Evolutionary conservation across 1,140 invertebrate genomes (phyloP), one percentile per base, ranked within the genome.

Genomic region (Caenorhabditis latens): DNA sequence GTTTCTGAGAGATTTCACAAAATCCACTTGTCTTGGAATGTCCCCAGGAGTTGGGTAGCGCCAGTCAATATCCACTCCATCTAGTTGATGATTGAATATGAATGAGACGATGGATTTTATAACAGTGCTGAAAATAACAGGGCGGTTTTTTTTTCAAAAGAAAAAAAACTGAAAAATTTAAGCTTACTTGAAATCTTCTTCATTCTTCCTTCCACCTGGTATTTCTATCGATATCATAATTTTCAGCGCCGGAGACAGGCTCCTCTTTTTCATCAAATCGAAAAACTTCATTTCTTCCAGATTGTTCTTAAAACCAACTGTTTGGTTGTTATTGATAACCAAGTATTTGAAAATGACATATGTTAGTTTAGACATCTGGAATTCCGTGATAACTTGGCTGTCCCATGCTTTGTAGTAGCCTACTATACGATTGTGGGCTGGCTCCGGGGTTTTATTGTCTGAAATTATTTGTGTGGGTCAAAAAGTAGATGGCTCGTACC

Each of bases 271-370:
- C n/a, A n/a, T 58, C 57, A 58, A n/a, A 58, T 58, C 57, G 16
- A 58, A 2, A n/a, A 58, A 58, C n/a, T 58, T 58, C 57, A n/a
- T n/a, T 58, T 58, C 57, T n/a, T 58, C 57, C 19, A 58, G n/a
- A 58, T 58, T 58, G 8, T 58, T 58, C 57, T 58, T 58, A n/a
- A 58, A 58, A n/a, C 0, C 50, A 8, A 53, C n/a, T 21, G n/a
- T 19, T 58, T 14, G 5, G n/a, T 58, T 58, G 2, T 21, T 19
- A 16, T 16, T n/a, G n/a, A 58, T 5, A 8, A 21, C 16, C n/a
- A 58, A 21, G n/a, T 58, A 58, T 58, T 58, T 58, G 19, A 58
- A 58, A 58, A 58, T 58, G 4, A 58, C 57, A n/a, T 58, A 19
- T 0, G 16, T 58, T n/a, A 58, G n/a, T 58, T 58, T 58, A 4